A percentile compares a stretch with the other conserved stretches of the same genome.
Evolutionary conservation across 2,113 vertebrate genomes (phyloP).

Genomic region (Pycnonotus jocosus): DNA sequence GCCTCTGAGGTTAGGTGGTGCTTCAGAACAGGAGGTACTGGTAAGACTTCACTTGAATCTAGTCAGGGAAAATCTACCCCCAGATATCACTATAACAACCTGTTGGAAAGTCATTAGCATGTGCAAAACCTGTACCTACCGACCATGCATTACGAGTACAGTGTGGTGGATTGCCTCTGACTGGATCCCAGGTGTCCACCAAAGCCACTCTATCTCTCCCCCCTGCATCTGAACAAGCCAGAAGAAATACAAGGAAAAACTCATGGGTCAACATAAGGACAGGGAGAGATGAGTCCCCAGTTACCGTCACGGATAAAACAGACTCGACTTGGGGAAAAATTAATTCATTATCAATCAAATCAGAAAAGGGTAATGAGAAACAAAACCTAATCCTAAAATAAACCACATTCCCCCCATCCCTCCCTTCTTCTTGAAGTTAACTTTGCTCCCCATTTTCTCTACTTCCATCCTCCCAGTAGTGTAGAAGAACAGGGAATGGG

Average conservation of each 20-base stretch:
- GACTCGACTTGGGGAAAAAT: background rate
- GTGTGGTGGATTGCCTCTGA: background rate
- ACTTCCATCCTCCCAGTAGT: background rate
- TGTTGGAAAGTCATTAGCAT: background rate
- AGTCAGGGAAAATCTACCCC: background rate
- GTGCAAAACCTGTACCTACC: background rate
- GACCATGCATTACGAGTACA: background rate
- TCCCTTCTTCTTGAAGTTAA: background rate
- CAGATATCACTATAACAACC: background rate
- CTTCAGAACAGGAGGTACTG: constrained; percentile 19
- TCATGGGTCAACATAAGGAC: background rate
- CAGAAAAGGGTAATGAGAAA: background rate
- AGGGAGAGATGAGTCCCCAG: background rate
- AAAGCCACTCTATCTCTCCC: background rate
- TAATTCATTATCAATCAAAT: background rate
- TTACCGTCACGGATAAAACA: rapidly evolving
- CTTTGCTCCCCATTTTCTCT: background rate
- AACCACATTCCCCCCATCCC: background rate
- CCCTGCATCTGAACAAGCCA: background rate
- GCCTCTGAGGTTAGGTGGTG: constrained; percentile 56
- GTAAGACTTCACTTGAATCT: background rate
- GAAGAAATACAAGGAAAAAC: background rate
- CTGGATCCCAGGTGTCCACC: background rate
- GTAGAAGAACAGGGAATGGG: background rate
- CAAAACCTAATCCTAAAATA: background rate